Base-by-base conservation (phyloP, 1,140 invertebrate species). In the Sycobia sp. region DNA sequence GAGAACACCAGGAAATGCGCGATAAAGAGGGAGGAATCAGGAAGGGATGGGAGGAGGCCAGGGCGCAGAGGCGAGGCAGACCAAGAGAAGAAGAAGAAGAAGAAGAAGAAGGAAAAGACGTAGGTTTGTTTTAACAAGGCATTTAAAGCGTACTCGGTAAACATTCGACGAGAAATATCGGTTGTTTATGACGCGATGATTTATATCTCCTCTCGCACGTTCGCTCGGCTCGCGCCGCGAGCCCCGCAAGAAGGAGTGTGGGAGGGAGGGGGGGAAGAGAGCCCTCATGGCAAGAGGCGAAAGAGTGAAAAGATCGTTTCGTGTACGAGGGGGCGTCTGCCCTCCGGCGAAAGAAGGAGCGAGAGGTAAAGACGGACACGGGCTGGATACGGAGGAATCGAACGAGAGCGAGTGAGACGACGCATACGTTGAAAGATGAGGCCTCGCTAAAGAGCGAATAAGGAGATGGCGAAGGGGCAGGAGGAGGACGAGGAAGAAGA, bases 61-160 rank as follows among this genome's bases (percentile, higher is more conserved):
- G 46, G 25, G 47, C 43, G 51, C 49, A 14, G 38, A 38, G 32
- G 18, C 22, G 47, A 49, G 43, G 20, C 14, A 23, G 44, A 23
- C 11, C 20, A 22, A 23, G 23, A 13, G 44, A 47, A 22, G 44
- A 27, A 43, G 41, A 20, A 43, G 41, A 43, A 43, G 38, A 41
- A 41, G 14, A 16, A 41, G 38, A 41, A n/a, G 46, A 11, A 22
- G 16, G 18, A 51, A n/a, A 34, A 68, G 69, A 73, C 78, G 77
- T 80, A 81, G 79, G 79, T 81, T 82, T 81, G 77, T 79, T 81
- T 82, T 82, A 82, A 82, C 79, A 80, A 82, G 80, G 74, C 78
- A 77, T 81, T 81, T 82, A 82, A 82, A 82, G 77, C 74, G 76
- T 76, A 79, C 79, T 82, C 78, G 75, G 80, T 82, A 82, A 82